Base-by-base conservation (phyloP, 1,140 invertebrate species). In the Bilobella aurantiaca region DNA sequence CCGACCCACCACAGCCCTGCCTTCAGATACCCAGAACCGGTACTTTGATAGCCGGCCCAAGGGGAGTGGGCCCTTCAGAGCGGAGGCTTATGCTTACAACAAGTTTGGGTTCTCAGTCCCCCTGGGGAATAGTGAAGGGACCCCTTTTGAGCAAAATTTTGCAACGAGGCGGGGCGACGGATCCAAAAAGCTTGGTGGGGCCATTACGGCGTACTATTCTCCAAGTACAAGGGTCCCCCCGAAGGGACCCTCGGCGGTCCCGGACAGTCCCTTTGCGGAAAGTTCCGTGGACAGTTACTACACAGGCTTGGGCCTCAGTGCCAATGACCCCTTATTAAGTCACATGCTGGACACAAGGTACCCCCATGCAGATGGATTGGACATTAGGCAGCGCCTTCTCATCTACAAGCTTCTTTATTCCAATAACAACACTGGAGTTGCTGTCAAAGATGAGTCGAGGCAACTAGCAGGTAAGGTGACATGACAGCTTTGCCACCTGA, bases 401-500 rank as follows among this genome's bases (percentile, higher is more conserved):
- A 60, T 73, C 18, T 69, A 69, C 28, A 68, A 73, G 25, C 64
- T 69, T 46, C 60, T 73, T 29, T 73, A 73, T 56, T 58, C 71
- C n/a, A 73, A 73, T 61, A 71, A 63, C 32, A 63, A 63, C 47
- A 53, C 49, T 14, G 49, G 49, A 23, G 49, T 53, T 14, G 62
- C 31, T 25, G 25, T 65, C 14, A 66, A 62, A 23, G 71, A 73
- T 31, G 71, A 70, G 30, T 67, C 71, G 16, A 67, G 71, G 62
- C 68, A 73, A 68, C 57, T 73, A 18, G 63, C 71, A 69, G 71
- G 71, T 73, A 65, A 67, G 63, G 18, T 23, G 53, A 23, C 14
- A 28, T 37, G 5, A 14, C 25, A 58, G 12, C 25, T 58, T 14
- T 46, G 53, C 25, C 14, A 16, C 25, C 5, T 8, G 53, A 14